These are phyloP conservation scores for Cepphus grylle DNA, from an alignment of 2,113 vertebrate genomes.

Conservation along the genomic window DNA sequence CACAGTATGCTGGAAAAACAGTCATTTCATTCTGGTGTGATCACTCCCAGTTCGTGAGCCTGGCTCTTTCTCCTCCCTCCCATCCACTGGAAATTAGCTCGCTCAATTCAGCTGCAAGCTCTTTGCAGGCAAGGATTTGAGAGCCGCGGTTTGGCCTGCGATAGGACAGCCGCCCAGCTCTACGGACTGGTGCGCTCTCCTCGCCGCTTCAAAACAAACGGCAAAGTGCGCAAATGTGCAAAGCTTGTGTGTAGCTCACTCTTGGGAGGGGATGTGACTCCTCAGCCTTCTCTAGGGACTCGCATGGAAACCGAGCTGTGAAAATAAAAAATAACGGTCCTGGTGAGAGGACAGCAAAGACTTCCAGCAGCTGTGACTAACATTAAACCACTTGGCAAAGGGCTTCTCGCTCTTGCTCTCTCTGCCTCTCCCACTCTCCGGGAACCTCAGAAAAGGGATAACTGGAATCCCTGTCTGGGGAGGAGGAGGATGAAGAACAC, in stretches of 20 bases:
- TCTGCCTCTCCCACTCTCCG: not conserved
- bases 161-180: not conserved
- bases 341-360: not conserved
- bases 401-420: not conserved
- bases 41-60: not conserved
- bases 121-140: not conserved
- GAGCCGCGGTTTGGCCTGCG: accelerated
- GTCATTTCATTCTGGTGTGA: not conserved
- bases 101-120: not conserved
- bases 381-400: not conserved
- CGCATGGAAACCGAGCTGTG: not conserved
- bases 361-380: not conserved
- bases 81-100: not conserved
- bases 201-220: accelerated
- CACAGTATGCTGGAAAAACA: not conserved
- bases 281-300: not conserved
- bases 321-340: conserved; percentile 10
- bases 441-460: not conserved
- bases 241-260: accelerated
- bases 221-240: not conserved
- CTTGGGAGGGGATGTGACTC: not conserved
- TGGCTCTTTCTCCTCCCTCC: not conserved
- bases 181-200: not conserved
- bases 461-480: not conserved
- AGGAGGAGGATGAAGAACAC: not conserved